Conservation (phyloP, 2,888 invertebrate species). For the Ligdia adustata region DNA sequence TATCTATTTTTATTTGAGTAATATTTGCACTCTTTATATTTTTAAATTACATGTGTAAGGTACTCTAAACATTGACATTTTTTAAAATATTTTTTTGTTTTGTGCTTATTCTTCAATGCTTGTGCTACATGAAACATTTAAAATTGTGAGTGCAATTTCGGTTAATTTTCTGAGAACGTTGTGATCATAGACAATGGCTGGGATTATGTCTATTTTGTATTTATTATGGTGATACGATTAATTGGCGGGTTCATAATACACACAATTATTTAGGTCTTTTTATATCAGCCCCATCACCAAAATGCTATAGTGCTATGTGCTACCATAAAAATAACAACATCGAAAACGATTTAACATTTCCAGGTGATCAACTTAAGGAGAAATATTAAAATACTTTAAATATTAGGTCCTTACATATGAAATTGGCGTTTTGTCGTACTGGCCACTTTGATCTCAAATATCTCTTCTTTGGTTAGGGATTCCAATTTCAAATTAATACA, state of each 20-base stretch:
- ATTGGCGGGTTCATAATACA: not conserved
- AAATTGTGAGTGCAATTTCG: slow-evolving; percentile 15
- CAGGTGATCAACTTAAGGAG: slow-evolving; percentile 11
- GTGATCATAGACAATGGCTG: slow-evolving; percentile 9
- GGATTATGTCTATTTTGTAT: not conserved
- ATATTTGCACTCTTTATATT: slow-evolving; percentile 16
- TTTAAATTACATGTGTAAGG: not conserved
- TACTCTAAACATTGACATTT: slow-evolving; percentile 22
- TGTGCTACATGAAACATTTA: no score
- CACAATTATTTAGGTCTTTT: slow-evolving; percentile 15
- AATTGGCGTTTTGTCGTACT: no score
- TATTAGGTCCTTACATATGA: no score
- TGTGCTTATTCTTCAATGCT: slow-evolving; percentile 12
- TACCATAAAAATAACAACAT: slow-evolving; percentile 57
- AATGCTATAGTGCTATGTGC: slow-evolving; percentile 69
- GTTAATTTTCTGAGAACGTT: not conserved
- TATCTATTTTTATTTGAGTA: slow-evolving; percentile 9
- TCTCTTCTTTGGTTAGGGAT: no score
- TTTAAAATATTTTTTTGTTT: slow-evolving; percentile 5
- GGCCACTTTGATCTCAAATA: no score
- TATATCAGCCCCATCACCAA: slow-evolving; percentile 62
- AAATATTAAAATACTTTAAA: no score
- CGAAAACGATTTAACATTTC: slow-evolving; percentile 31
- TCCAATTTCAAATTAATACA: no score
- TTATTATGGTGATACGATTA: no score